Conservation (phyloP, 2,113 vertebrate genomes). For the Micronisus gabar region DNA sequence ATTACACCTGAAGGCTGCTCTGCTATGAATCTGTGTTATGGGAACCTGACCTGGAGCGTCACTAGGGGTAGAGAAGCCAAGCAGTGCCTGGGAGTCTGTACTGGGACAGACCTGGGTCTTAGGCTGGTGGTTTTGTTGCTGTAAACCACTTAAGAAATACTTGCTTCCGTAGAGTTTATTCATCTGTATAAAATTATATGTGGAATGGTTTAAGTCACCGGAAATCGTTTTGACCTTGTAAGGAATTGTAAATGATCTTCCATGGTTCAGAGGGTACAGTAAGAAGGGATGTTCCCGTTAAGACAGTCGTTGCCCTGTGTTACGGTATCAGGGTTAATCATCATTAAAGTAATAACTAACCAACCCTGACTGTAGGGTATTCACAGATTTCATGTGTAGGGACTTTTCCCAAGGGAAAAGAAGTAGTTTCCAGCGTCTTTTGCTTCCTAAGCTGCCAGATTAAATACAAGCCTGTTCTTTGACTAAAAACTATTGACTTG, state of each 20-base stretch:
- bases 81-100: not conserved
- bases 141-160: not conserved
- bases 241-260: not conserved
- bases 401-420: not conserved
- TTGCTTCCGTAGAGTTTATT: not conserved
- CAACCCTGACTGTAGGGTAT: not conserved
- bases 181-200: not conserved
- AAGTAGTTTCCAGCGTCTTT: not conserved
- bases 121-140: not conserved
- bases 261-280: not conserved
- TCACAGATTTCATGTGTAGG: not conserved
- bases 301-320: not conserved
- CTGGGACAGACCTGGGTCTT: not conserved
- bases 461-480: not conserved
- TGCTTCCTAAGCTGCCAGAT: not conserved
- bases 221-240: not conserved
- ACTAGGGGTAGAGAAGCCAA: rapidly evolving
- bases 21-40: rapidly evolving
- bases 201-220: not conserved
- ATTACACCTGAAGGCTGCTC: not conserved
- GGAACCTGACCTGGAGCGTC: not conserved
- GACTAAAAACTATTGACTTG: not conserved
- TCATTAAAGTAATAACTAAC: not conserved
- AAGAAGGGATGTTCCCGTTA: not conserved
- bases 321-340: not conserved